Conservation (phyloP, 2,888 invertebrate genomes). For the Leptogaster cylindrica region DNA sequence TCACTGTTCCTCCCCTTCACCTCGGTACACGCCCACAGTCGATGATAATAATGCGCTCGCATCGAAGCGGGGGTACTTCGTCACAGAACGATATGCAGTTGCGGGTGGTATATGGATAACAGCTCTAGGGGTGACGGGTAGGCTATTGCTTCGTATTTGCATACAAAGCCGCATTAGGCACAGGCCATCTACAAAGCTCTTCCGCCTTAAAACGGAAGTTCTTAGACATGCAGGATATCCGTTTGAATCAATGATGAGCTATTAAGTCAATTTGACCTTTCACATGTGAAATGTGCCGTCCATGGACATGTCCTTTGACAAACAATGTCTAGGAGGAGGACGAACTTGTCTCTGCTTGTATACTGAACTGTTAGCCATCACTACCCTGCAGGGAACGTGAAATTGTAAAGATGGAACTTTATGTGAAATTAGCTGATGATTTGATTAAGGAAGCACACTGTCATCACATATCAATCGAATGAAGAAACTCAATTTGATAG, state of each 20-base stretch:
- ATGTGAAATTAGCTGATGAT: conserved; percentile 33
- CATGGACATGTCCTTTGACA: conserved; percentile 34
- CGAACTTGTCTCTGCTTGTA: background rate
- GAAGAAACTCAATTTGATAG: conserved; percentile 22
- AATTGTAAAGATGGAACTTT: conserved; percentile 25
- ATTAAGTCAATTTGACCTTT: conserved; percentile 55
- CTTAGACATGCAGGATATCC: conserved; percentile 61
- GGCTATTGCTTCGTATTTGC: conserved; percentile 48
- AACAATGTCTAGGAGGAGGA: conserved; percentile 9
- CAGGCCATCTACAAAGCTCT: conserved; percentile 54
- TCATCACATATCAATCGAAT: conserved; percentile 34
- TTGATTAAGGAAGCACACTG: conserved; percentile 38
- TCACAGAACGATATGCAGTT: no score
- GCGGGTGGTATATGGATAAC: no score
- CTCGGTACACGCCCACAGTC: background rate
- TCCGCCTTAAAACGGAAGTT: conserved; percentile 60
- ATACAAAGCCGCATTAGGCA: conserved; percentile 49
- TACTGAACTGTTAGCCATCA: background rate
- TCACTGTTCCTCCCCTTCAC: background rate
- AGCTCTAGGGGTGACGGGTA: no score
- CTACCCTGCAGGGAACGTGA: background rate
- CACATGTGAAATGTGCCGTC: conserved; percentile 36
- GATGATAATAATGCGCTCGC: conserved; percentile 7
- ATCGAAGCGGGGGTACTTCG: no score
- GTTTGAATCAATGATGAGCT: conserved; percentile 62